Evolutionary conservation across 2,888 invertebrate species (phyloP).

Genomic region (Uropetala carovei): DNA sequence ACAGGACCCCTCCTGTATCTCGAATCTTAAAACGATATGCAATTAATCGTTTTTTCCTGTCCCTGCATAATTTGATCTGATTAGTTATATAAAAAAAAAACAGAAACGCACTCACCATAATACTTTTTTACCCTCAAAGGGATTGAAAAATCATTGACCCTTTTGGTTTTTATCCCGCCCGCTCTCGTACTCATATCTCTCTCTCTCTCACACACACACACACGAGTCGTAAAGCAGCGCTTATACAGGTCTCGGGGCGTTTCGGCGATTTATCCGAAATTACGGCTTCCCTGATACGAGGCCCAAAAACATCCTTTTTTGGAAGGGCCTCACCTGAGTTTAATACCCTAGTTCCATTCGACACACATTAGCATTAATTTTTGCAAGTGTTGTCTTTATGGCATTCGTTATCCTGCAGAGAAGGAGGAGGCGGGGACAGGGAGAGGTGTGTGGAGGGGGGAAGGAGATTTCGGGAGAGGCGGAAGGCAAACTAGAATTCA

Average conservation of each 20-base stretch:
- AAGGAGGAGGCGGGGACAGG: neutral
- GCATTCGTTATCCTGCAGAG: slow-evolving; percentile 48
- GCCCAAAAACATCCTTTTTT: slow-evolving; percentile 40
- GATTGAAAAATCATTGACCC: no score
- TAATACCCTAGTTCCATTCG: slow-evolving; percentile 58
- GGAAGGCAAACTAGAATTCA: slow-evolving; percentile 54
- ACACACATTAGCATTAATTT: slow-evolving; percentile 63
- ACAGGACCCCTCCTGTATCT: no score
- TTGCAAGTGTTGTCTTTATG: neutral
- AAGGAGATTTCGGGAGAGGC: neutral
- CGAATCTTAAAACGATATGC: no score
- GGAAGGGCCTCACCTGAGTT: slow-evolving; percentile 58
- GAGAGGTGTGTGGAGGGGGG: neutral
- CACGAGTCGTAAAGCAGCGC: slow-evolving; percentile 11
- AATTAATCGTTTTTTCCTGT: no score
- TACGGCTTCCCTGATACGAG: slow-evolving; percentile 40
- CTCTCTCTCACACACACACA: slow-evolving; percentile 10
- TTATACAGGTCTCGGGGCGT: slow-evolving; percentile 35
- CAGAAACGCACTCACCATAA: neutral
- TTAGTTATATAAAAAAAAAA: no score
- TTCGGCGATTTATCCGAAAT: slow-evolving; percentile 61
- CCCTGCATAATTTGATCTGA: no score
- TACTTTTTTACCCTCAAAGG: neutral
- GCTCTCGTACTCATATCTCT: slow-evolving; percentile 16
- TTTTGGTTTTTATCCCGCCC: neutral